Percentiles rank a stretch among this genome's conserved stretches.
phyloP scores from a whole-genome alignment of 2,888 invertebrate genomes.

The Monochamus alternatus region DNA sequence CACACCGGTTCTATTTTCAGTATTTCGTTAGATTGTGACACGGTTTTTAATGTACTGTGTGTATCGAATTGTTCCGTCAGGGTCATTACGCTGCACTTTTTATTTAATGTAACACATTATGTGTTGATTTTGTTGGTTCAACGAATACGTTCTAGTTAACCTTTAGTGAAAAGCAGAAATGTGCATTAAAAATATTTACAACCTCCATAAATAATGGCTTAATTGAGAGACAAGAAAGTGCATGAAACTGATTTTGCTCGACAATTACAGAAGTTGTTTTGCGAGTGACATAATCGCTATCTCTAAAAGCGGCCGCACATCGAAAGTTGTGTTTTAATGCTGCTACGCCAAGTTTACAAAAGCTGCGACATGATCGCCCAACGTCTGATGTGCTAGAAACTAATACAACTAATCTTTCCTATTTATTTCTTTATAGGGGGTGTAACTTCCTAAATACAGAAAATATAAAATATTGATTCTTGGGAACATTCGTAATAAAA shows the following conservation, averaged over 20 bases:
- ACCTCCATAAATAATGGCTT: neutral
- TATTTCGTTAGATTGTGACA: conserved; percentile 19
- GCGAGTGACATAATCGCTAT: too few relatives aligned
- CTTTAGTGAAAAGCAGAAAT: conserved; percentile 1
- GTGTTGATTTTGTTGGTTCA: conserved; percentile 34
- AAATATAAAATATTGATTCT: too few relatives aligned
- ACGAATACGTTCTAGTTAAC: conserved; percentile 11
- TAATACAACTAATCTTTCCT: too few relatives aligned
- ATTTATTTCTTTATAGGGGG: too few relatives aligned
- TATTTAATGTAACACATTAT: conserved; percentile 36
- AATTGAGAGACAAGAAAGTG: neutral
- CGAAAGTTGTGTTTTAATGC: too few relatives aligned
- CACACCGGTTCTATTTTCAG: neutral
- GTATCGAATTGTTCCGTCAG: conserved; percentile 9
- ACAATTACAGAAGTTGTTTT: too few relatives aligned
- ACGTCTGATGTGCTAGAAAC: too few relatives aligned
- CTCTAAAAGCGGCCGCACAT: too few relatives aligned
- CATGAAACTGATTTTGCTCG: neutral
- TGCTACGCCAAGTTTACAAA: too few relatives aligned
- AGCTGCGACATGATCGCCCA: too few relatives aligned
- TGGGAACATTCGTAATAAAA: too few relatives aligned
- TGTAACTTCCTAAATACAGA: too few relatives aligned
- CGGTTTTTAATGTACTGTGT: conserved; percentile 7
- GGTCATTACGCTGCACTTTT: conserved; percentile 40
- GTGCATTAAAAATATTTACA: neutral